Percentiles rank a stretch among this genome's conserved stretches.
phyloP scores from a whole-genome alignment of 2,888 invertebrate genomes.

The Megalurothrips usitatus region DNA sequence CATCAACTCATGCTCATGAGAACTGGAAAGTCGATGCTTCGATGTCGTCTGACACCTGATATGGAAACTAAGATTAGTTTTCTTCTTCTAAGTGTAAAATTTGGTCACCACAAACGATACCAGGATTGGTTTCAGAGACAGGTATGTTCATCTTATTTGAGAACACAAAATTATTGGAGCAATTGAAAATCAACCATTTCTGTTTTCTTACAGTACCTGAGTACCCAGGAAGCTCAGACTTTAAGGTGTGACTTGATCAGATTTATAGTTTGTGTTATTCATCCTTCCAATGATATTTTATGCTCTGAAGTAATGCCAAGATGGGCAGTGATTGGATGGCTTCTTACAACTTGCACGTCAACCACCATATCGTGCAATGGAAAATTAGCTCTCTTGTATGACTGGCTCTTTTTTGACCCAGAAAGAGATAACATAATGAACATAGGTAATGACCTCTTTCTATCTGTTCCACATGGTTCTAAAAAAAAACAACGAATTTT shows the following conservation, averaged over 20 bases:
- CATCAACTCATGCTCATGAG: conserved; percentile 74
- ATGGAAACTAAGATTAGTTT: conserved; percentile 90
- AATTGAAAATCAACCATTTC: neutral
- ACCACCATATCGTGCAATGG: conserved; percentile 85
- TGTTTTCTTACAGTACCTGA: conserved; percentile 64
- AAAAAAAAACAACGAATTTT: neutral
- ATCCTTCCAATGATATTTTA: conserved; percentile 86
- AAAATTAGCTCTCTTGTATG: conserved; percentile 86
- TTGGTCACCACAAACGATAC: conserved; percentile 87
- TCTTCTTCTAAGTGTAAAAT: conserved; percentile 76
- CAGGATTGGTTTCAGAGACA: conserved; percentile 91
- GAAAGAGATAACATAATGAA: conserved; percentile 94
- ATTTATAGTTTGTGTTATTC: conserved; percentile 89
- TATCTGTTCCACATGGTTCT: conserved; percentile 1
- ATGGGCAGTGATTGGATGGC: conserved; percentile 94
- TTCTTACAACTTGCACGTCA: conserved; percentile 84
- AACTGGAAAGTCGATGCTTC: conserved; percentile 81
- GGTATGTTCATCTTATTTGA: conserved; percentile 43
- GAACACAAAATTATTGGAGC: neutral
- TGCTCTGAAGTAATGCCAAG: conserved; percentile 93
- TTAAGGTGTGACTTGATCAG: conserved; percentile 88
- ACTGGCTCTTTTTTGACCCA: conserved; percentile 88
- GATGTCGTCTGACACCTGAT: conserved; percentile 81
- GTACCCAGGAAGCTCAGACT: conserved; percentile 86
- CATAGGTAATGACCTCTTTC: conserved; percentile 53